Base-by-base conservation (phyloP, 2,113 vertebrate species). In the Salvator merianae region DNA sequence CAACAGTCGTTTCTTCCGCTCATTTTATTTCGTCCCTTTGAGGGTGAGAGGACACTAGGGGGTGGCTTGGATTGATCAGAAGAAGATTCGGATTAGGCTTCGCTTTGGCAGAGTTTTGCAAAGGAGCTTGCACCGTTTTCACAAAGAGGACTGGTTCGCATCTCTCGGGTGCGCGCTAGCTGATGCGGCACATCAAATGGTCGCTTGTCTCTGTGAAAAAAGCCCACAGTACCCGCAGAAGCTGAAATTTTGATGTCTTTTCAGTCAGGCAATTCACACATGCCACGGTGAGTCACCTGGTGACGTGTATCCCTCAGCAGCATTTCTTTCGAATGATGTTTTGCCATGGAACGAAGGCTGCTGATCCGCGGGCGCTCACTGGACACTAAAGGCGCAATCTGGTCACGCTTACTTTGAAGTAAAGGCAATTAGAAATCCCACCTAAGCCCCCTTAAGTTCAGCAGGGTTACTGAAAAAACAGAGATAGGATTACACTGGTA, bases 91-190 rank as follows among this genome's bases (percentile, higher is more conserved):
- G 73, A 66, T 47, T 38, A 79, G 76, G 79, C 85, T 84, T 89
- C 84, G 89, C 92, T 92, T 74, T 65, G 65, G 55, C 86, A 85
- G 86, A 69, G 82, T 79, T 40, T 80, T 1, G 55, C 13, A 43
- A 74, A 66, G 6, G 5, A 5, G 53, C 30, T n/a, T 2, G 1
- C 34, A 13, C 34, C 34, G 76, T 63, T 36, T 59, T 63, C 32
- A 36, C 55, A 78, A 38, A 13, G n/a, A 32, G 20, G 12, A 38
- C 36, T 2, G 43, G 4, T 26, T 69, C 47, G 7, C 22, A n/a
- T n/a, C n/a, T n/a, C n/a, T n/a, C n/a, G n/a, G n/a, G n/a, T n/a
- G n/a, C n/a, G n/a, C n/a, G 43, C 43, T 9, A 47, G 10, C 43
- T 8, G 71, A 47, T 20, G 38, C 36, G 20, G 26, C 36, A n/a